Conservation (phyloP, 2,797 vertebrate species). For the Notolepis coatsorum region DNA sequence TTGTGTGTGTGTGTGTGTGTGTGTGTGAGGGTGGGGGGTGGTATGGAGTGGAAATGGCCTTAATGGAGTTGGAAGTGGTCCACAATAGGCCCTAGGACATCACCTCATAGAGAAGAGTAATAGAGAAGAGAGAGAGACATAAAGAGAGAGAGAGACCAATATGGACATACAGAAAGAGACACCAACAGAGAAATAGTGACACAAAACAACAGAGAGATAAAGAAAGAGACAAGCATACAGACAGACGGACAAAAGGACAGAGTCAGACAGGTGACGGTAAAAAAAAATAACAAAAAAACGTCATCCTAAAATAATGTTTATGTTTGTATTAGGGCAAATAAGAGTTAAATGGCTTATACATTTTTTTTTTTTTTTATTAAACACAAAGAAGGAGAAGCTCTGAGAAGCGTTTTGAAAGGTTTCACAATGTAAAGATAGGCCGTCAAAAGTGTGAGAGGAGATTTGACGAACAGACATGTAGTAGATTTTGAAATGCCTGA, state of each 20-base stretch:
- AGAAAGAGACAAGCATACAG: too few relatives aligned
- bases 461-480: too few relatives aligned
- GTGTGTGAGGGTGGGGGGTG: conserved; percentile 51
- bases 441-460: conserved; percentile 20
- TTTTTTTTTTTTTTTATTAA: background rate
- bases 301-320: too few relatives aligned
- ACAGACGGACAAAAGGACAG: too few relatives aligned
- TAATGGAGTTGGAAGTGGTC: conserved; percentile 77
- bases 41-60: conserved; percentile 67
- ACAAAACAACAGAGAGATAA: too few relatives aligned
- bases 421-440: conserved; percentile 13
- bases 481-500: conserved; percentile 28
- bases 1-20: conserved; percentile 43
- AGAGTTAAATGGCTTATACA: too few relatives aligned
- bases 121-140: conserved; percentile 7
- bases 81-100: conserved; percentile 72
- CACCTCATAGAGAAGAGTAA: conserved; percentile 34
- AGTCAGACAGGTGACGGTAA: background rate
- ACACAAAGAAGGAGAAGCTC: background rate
- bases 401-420: conserved; percentile 18
- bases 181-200: background rate
- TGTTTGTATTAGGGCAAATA: too few relatives aligned
- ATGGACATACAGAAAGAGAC: background rate
- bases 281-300: background rate
- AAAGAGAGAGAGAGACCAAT: conserved; percentile 4